Base-by-base conservation (phyloP, 2,888 invertebrate genomes). In the Coenonympha glycerion region DNA sequence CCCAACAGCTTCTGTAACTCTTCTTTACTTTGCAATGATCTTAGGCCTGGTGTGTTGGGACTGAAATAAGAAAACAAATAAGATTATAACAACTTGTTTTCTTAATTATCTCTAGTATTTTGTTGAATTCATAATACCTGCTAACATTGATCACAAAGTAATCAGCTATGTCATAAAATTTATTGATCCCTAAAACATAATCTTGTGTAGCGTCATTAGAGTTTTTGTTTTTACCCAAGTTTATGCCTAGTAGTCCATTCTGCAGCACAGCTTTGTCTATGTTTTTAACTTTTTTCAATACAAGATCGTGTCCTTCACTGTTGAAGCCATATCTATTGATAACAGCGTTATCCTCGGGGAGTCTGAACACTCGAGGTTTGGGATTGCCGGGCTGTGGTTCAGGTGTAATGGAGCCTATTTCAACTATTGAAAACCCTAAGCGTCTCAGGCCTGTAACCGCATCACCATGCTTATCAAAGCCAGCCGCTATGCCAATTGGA, bases 381-480 rank as follows among this genome's bases (percentile, higher is more conserved):
- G 93, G 91, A 79, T 99, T 99, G 0, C 99, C 99, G 0, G 91
- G 87, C 75, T 99, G 99, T 0, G 99, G 95, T 64, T 92, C 73
- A 1, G 99, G 99, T 1, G 99, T 99, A 0, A 99, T 92, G 3
- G 97, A 96, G 52, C 99, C 99, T 63, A 99, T 91, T 90, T 99
- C 99, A 16, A 99, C 91, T 76, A 98, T 95, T 3, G 98, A 95
- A 81, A 99, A 98, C 0, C 99, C 99, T 50, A 96, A 83, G 65
- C 92, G 91, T 55, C 91, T 88, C 30, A 99, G 80, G 0, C 96
- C 95, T 64, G 91, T 78, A 1, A 98, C 88, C 16, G 95, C 97
- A 86, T 98, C 97, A 4, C 93, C 98, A 80, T 99, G 92, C 79
- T 99, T 99, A 78, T 99, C 99, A 84, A 99, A 99, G 4, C 99